Percentiles rank a stretch among this genome's conserved stretches.
Evolutionary conservation across 1,140 invertebrate species (phyloP).

Genomic region (Bombus confusus): DNA sequence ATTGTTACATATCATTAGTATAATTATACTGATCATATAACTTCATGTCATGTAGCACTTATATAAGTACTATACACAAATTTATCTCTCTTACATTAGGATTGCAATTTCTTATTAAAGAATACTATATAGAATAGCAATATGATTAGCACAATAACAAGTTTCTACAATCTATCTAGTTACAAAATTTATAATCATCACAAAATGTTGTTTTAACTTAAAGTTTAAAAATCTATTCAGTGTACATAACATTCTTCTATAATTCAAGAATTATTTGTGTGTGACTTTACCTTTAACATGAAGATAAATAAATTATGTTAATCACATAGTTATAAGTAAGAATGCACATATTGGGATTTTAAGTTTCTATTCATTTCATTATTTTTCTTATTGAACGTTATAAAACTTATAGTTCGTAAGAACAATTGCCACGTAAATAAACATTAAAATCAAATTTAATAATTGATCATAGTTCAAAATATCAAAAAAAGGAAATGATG

Average conservation of each 20-base stretch:
- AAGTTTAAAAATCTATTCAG: slow-evolving; percentile 40
- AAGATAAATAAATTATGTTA: slow-evolving; percentile 37
- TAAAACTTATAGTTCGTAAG: neutral
- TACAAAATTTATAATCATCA: slow-evolving; percentile 37
- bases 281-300: slow-evolving; percentile 15
- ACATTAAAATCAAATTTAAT: slow-evolving; percentile 24
- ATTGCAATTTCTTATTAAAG: slow-evolving; percentile 30
- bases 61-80: slow-evolving; percentile 19
- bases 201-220: slow-evolving; percentile 22
- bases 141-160: slow-evolving; percentile 45
- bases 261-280: slow-evolving; percentile 16
- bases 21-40: slow-evolving; percentile 8
- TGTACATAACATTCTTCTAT: slow-evolving; percentile 28
- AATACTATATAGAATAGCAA: slow-evolving; percentile 24
- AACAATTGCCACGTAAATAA: slow-evolving; percentile 31
- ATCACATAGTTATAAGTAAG: slow-evolving; percentile 43
- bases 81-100: slow-evolving; percentile 17
- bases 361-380: slow-evolving; percentile 32
- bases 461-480: neutral
- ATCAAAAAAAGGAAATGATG: neutral
- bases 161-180: slow-evolving; percentile 24
- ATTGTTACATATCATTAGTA: neutral
- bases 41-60: slow-evolving; percentile 13
- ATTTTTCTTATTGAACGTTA: slow-evolving; percentile 2
- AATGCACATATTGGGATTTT: slow-evolving; percentile 38